Base-by-base conservation (phyloP, 2,888 invertebrate species). In the Eubasilissa splendida region DNA sequence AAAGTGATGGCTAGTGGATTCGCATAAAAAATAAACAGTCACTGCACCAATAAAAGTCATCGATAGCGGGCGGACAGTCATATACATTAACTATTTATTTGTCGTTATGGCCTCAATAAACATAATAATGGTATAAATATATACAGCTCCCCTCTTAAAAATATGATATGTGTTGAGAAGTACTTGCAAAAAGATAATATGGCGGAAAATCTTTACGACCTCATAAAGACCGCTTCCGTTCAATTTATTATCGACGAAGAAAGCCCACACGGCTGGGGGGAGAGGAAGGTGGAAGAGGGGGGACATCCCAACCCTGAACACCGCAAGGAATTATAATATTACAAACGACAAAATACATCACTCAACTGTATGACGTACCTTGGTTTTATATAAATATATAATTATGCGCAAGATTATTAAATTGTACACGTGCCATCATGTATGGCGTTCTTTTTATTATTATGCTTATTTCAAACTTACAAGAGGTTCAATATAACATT, bases 181-280 rank as follows among this genome's bases (percentile, higher is more conserved):
- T 77, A 80, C 77, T 80, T 50, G 76, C 78, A 79, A 79, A 83
- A 81, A 79, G 83, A 83, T 83, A 83, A 83, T 83, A 83, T 77
- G 73, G 68, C 75, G 79, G 80, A 70, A 79, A 81, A 81, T 81
- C 83, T 83, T 83, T 81, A 83, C 79, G 83, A 70, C 76, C 78
- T 81, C 81, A 78, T 81, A 83, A 83, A 83, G 66, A 77, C 79
- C 65, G 77, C 80, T 83, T 80, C 80, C 79, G 82, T 83, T 83
- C 83, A 81, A 83, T 83, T 81, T 83, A 83, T 81, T 83, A 83
- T 81, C 83, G 80, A 81, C 76, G 79, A 79, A 79, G 80, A 75
- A 68, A 65, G 76, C 79, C 80, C 77, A 56, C 31, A 59, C 71
- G 76, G 7, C 52, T 53, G 52, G 8, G 58, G 31, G 68, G 14